Evolutionary conservation across 2,797 vertebrate genomes (phyloP), one percentile per base, ranked within the genome.

Genomic region (Myiotriccus ornatus): DNA sequence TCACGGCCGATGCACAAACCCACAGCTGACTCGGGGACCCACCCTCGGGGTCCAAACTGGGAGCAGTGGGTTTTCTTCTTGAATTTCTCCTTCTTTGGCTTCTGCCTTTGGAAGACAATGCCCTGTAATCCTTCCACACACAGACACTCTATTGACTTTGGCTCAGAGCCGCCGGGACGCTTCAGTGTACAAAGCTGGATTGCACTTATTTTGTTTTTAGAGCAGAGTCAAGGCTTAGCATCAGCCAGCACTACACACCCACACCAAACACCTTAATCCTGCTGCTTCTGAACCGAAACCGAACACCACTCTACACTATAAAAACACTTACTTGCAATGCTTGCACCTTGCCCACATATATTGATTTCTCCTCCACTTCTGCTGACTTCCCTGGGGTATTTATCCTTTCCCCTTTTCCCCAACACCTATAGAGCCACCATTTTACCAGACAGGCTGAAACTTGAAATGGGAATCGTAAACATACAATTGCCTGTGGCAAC

Each of bases 81-180:
- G 24, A 35, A 39, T 8, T 34, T 59, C 84, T 41, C 41, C 13
- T 50, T 15, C 35, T 8, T 30, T 6, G 32, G 30, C 60, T 53
- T 23, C 43, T 82, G 75, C 30, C 67, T 43, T 12, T 46, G 84
- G 49, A 52, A 76, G 64, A 46, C n/a, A 12, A 16, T 2, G 53
- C 4, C 2, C 70, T 14, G 41, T 4, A 41, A 49, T 28, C 79
- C 78, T 18, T 19, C 24, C 27, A 3, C 8, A n/a, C 70, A 41
- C 6, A 32, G 43, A 13, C 44, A 3, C 15, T 16, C 18, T 6
- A 34, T 0, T 23, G 85, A 23, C 60, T 27, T 8, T 1, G 0
- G 28, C 68, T 47, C 32, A 24, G 30, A 80, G 34, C 56, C 71
- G 4, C 21, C 1, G 5, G 47, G 62, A 63, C 30, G 9, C 5